phyloP scores from a whole-genome alignment of 2,888 invertebrate species.

The Drosophila lacicola region DNA sequence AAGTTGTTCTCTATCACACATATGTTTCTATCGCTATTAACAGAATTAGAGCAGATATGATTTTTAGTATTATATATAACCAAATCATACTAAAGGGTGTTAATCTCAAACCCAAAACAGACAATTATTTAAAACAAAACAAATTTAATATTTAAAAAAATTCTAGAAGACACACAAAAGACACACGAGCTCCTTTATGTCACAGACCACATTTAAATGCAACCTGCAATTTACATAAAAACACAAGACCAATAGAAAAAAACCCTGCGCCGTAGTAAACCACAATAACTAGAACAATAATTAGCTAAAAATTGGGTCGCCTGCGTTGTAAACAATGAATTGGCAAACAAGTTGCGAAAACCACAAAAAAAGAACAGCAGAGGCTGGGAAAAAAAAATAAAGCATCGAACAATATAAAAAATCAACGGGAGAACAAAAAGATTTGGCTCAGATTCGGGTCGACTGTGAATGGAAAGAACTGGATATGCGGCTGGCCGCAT shows the following conservation, averaged over 20 bases:
- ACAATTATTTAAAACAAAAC: too few relatives aligned
- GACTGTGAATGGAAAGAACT: conserved; percentile 12
- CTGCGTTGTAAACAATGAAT: conserved; percentile 33
- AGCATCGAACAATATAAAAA: conserved; percentile 1
- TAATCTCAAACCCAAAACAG: too few relatives aligned
- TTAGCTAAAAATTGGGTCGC: conserved; percentile 70
- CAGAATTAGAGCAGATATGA: too few relatives aligned
- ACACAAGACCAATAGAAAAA: conserved; percentile 21
- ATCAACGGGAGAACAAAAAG: conserved; percentile 36
- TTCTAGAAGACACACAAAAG: too few relatives aligned
- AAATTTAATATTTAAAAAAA: too few relatives aligned
- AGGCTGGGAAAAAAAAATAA: conserved; percentile 57
- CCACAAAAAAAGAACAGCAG: conserved; percentile 60
- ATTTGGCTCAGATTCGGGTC: conserved; percentile 32
- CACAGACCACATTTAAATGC: neutral
- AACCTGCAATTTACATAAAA: conserved; percentile 15
- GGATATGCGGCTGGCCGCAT: conserved; percentile 64
- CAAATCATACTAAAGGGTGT: too few relatives aligned
- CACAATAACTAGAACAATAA: conserved; percentile 75
- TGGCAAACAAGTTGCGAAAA: conserved; percentile 26
- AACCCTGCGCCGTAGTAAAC: conserved; percentile 40
- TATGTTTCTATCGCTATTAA: too few relatives aligned
- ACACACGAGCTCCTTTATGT: conserved; percentile 1
- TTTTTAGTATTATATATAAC: too few relatives aligned
- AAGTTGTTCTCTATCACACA: too few relatives aligned